Base-by-base conservation (phyloP, 2,888 invertebrate genomes). In the Drosophila neonasuta region DNA sequence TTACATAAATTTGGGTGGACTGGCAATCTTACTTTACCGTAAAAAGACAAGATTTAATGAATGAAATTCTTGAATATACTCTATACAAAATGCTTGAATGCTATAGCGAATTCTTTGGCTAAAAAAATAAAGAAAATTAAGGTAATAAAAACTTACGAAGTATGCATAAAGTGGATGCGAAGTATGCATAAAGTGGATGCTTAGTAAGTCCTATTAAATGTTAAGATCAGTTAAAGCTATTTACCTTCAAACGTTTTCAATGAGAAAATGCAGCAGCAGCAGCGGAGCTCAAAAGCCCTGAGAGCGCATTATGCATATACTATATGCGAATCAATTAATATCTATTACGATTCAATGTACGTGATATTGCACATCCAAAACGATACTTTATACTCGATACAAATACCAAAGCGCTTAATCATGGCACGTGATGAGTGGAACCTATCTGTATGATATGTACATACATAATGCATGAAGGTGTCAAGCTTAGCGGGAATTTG, bases 401-500 rank as follows among this genome's bases (percentile, higher is more conserved):
- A 49, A 55, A 77, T 67, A 58, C 30, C 67, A 15, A 61, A 55
- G 30, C 46, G 74, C 59, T 79, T 68, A 67, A 64, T 73, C 68
- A 73, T 57, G 50, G 56, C 69, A 70, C 57, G 56, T 70, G 69
- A 71, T 58, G 58, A 67, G 64, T 55, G 57, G 57, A 65, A 59
- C 57, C 68, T 49, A 72, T 24, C 24, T 24, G 24, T 13, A 13
- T 13, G 13, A 6, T 24, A 24, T 24, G 24, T 24, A 24, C 24
- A 24, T 65, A 54, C 39, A 67, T 65, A 65, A 54, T 70, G 60
- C 68, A 71, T 63, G n/a, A 69, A 58, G 69, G 70, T 81, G 74
- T 79, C 59, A 65, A 58, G 68, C 62, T 71, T 57, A 79, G 59
- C 51, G 81, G 69, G 71, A 81, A 74, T 64, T 73, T 55, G 20